These are phyloP conservation scores for Neocloeon triangulifer DNA, from an alignment of 1,140 invertebrate species.

Conservation along the genomic window DNA sequence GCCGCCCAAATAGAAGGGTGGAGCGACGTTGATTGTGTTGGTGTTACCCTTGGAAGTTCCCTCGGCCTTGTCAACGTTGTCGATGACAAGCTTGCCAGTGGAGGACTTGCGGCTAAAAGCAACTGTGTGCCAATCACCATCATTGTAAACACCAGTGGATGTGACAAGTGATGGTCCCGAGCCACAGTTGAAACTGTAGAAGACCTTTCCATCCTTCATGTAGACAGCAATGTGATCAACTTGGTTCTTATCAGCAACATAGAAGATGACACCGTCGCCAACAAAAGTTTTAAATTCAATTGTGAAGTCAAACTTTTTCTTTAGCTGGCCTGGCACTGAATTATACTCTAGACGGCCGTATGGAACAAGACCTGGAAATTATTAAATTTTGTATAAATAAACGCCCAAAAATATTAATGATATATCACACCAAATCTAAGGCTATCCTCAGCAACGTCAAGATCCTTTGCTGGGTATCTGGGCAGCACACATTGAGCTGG, in stretches of 20 bases:
- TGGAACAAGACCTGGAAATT: constrained; percentile 28
- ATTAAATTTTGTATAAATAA: not conserved
- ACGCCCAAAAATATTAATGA: too few relatives aligned
- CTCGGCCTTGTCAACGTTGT: constrained; percentile 28
- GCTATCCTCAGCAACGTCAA: too few relatives aligned
- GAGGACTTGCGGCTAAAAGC: constrained; percentile 29
- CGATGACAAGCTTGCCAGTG: constrained; percentile 40
- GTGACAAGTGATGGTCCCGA: constrained; percentile 33
- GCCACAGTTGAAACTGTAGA: constrained; percentile 34
- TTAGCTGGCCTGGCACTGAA: constrained; percentile 30
- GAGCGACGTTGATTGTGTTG: constrained; percentile 31
- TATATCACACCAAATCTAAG: too few relatives aligned
- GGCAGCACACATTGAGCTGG: too few relatives aligned
- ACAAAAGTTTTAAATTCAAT: constrained; percentile 61
- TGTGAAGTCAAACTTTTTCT: constrained; percentile 45
- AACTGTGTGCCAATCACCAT: constrained; percentile 69
- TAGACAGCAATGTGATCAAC: constrained; percentile 61
- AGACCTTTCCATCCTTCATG: constrained; percentile 53
- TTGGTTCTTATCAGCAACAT: constrained; percentile 35
- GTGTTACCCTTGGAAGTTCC: constrained; percentile 27
- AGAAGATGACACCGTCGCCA: constrained; percentile 66
- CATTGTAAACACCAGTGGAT: constrained; percentile 36
- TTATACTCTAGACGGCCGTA: constrained; percentile 52
- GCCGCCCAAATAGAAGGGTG: constrained; percentile 66
- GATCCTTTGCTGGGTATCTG: too few relatives aligned